These are phyloP conservation scores for Lepus americanus DNA, from an alignment of 2,113 vertebrate genomes.

Conservation along the genomic window DNA sequence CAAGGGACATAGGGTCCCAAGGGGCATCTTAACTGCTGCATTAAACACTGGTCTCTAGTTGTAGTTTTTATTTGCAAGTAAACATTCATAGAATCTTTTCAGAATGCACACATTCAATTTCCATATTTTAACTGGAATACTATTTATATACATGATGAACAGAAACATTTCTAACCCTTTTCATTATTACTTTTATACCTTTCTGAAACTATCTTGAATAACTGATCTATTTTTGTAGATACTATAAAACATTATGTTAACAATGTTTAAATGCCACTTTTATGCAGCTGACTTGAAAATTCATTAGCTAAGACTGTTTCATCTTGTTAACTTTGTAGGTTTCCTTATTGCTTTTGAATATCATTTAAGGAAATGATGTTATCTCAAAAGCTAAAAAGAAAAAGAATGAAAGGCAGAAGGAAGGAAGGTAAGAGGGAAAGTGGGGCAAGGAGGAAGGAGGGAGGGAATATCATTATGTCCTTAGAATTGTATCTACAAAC, in stretches of 20 bases:
- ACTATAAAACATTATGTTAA: background rate
- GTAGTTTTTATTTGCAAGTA: background rate
- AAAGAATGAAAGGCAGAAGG: no score
- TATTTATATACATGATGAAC: background rate
- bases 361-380: slow-evolving; percentile 27
- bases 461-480: no score
- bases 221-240: background rate
- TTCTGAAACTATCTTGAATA: slow-evolving; percentile 42
- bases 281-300: slow-evolving; percentile 33
- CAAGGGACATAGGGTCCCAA: no score
- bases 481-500: no score
- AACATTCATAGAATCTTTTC: background rate
- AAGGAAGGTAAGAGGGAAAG: no score
- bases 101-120: background rate
- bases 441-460: no score
- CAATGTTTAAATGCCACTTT: slow-evolving; percentile 29
- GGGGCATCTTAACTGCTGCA: no score
- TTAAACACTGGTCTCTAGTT: background rate
- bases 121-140: background rate
- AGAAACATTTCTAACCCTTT: background rate
- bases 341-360: slow-evolving; percentile 36
- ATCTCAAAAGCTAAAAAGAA: no score
- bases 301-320: slow-evolving; percentile 16
- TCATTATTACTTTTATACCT: slow-evolving; percentile 11
- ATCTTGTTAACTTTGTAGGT: slow-evolving; percentile 24